These are phyloP conservation scores for Mellilla xanthometata DNA, from an alignment of 2,888 invertebrate species.

Conservation along the genomic window DNA sequence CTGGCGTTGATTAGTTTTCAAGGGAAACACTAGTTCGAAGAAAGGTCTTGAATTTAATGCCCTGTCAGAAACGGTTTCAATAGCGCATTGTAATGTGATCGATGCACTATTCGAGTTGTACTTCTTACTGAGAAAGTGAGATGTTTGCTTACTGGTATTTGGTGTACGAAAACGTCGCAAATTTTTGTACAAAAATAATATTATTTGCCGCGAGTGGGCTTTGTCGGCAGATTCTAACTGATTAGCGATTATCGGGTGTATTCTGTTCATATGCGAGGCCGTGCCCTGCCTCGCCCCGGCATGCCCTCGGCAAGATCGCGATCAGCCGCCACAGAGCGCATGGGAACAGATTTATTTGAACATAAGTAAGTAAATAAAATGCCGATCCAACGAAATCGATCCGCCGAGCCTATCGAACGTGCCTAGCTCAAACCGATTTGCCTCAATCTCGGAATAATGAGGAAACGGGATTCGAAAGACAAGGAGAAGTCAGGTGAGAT, in stretches of 20 bases:
- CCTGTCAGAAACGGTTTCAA: slow-evolving; percentile 44
- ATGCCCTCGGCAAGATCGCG: slow-evolving; percentile 63
- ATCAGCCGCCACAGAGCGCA: slow-evolving; percentile 55
- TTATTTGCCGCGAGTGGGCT: slow-evolving; percentile 62
- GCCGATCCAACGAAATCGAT: slow-evolving; percentile 18
- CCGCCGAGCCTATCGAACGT: slow-evolving; percentile 28
- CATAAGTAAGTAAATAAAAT: slow-evolving; percentile 18
- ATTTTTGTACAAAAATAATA: slow-evolving; percentile 5
- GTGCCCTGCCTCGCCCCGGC: slow-evolving; percentile 47
- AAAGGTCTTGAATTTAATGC: slow-evolving; percentile 61
- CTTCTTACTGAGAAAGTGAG: slow-evolving; percentile 10
- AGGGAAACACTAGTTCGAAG: slow-evolving; percentile 68
- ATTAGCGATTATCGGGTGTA: slow-evolving; percentile 67
- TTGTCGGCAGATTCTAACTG: slow-evolving; percentile 51
- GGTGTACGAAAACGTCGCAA: slow-evolving; percentile 37
- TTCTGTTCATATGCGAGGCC: slow-evolving; percentile 45
- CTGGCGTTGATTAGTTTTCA: slow-evolving; percentile 73
- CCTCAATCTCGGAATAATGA: slow-evolving; percentile 32
- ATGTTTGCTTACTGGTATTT: slow-evolving; percentile 49
- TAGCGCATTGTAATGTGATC: slow-evolving; percentile 35
- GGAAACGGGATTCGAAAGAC: slow-evolving; percentile 35
- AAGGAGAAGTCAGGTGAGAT: slow-evolving; percentile 47
- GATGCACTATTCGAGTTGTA: slow-evolving; percentile 22
- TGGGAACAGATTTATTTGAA: slow-evolving; percentile 44
- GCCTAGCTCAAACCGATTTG: slow-evolving; percentile 38